Percentiles rank a stretch among this genome's conserved stretches.
phyloP scores from a whole-genome alignment of 2,888 invertebrate species.

The Aphrophora alni region DNA sequence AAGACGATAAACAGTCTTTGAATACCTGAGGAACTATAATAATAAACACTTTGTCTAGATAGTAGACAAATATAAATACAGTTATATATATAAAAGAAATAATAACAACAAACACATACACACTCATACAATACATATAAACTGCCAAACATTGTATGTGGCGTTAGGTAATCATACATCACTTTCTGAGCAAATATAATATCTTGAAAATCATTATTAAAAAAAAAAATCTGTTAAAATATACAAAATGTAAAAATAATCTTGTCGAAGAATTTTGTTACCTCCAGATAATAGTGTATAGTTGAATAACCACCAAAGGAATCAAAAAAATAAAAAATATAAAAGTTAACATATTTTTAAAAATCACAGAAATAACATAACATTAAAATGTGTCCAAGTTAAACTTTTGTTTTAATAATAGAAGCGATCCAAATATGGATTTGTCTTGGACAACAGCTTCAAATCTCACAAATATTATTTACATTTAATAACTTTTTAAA shows the following conservation, averaged over 20 bases:
- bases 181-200: conserved; percentile 30
- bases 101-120: conserved; percentile 30
- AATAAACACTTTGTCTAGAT: conserved; percentile 32
- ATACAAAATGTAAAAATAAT: background rate
- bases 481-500: background rate
- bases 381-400: background rate
- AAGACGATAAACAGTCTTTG: conserved; percentile 30
- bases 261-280: background rate
- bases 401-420: background rate
- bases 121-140: conserved; percentile 15
- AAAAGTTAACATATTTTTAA: background rate
- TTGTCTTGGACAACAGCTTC: background rate
- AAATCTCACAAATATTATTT: background rate
- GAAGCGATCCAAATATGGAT: background rate
- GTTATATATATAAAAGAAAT: conserved; percentile 27
- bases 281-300: too few relatives aligned
- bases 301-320: background rate
- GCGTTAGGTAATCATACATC: too few relatives aligned
- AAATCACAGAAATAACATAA: background rate
- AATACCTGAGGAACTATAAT: conserved; percentile 35
- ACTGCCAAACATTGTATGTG: conserved; percentile 37
- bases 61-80: conserved; percentile 35
- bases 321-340: background rate
- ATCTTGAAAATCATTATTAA: background rate
- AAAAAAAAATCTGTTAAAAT: background rate